Evolutionary conservation across 2,888 invertebrate species (phyloP).

Genomic region (Melipona beecheii): DNA sequence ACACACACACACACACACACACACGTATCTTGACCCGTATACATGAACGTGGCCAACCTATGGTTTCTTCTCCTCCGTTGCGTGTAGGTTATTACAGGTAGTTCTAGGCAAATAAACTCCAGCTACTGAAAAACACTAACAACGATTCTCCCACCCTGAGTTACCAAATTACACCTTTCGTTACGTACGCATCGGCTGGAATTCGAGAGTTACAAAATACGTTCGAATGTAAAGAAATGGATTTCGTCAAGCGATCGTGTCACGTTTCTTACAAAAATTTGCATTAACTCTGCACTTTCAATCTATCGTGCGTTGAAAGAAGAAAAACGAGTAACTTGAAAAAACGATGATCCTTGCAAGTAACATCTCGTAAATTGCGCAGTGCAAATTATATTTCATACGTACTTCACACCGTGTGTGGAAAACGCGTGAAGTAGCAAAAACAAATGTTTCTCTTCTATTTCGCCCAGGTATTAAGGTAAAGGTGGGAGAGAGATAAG

Average conservation of each 20-base stretch:
- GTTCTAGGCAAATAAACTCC: background rate
- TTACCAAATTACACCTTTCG: conserved; percentile 31
- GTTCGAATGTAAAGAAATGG: background rate
- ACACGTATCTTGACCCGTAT: background rate
- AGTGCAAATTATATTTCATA: background rate
- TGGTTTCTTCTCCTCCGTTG: no score
- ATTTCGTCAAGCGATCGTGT: conserved; percentile 19
- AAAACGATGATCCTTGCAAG: conserved; percentile 41
- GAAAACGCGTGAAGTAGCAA: background rate
- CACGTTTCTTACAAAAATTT: conserved; percentile 30
- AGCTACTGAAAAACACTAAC: background rate
- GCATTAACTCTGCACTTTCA: conserved; percentile 44
- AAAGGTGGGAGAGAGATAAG: background rate
- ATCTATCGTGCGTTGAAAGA: conserved; percentile 7
- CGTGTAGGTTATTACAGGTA: background rate
- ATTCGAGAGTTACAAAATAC: conserved; percentile 19
- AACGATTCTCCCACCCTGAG: background rate
- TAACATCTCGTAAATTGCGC: conserved; percentile 24
- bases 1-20: background rate
- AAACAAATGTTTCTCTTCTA: background rate
- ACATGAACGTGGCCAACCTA: background rate
- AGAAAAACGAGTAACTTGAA: conserved; percentile 18
- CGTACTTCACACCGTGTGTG: background rate
- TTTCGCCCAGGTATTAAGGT: no score
- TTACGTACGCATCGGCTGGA: background rate